A percentile compares a stretch with the other conserved stretches of the same genome.
Conservation (phyloP, 2,888 invertebrate genomes). For the Apotomis turbidana region DNA sequence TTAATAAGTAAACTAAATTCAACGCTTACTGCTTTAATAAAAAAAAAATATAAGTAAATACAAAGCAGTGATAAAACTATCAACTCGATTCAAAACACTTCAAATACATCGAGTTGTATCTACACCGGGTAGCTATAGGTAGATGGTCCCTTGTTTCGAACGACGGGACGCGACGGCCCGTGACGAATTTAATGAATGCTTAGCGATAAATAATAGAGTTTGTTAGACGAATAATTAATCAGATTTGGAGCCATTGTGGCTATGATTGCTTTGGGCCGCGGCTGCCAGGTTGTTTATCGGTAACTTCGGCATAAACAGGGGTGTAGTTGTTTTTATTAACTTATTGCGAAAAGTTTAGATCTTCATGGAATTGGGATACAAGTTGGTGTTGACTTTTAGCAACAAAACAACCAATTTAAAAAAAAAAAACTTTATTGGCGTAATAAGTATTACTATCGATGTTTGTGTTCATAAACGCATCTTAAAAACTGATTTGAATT, state of each 20-base stretch:
- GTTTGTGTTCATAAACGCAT: too few species aligned
- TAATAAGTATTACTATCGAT: too few species aligned
- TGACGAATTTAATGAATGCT: slow-evolving; percentile 66
- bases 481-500: too few species aligned
- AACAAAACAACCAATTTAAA: too few species aligned
- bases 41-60: too few species aligned
- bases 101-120: slow-evolving; percentile 18
- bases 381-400: too few species aligned
- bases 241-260: slow-evolving; percentile 59
- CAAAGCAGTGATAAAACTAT: slow-evolving; percentile 22
- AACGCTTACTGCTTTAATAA: too few species aligned
- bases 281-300: slow-evolving; percentile 36
- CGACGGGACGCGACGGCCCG: slow-evolving; percentile 49
- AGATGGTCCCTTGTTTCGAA: slow-evolving; percentile 23
- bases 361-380: background rate
- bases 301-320: slow-evolving; percentile 25
- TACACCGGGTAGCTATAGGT: background rate
- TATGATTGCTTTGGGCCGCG: slow-evolving; percentile 48
- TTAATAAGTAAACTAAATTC: background rate
- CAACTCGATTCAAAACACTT: slow-evolving; percentile 27
- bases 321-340: slow-evolving; percentile 30
- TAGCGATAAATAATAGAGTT: slow-evolving; percentile 68
- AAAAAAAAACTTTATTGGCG: too few species aligned
- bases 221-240: slow-evolving; percentile 64
- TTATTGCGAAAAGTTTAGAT: slow-evolving; percentile 23